Evolutionary conservation across 1,140 invertebrate species (phyloP), one percentile per base, ranked within the genome.

Genomic region (Latrodectus geometricus): DNA sequence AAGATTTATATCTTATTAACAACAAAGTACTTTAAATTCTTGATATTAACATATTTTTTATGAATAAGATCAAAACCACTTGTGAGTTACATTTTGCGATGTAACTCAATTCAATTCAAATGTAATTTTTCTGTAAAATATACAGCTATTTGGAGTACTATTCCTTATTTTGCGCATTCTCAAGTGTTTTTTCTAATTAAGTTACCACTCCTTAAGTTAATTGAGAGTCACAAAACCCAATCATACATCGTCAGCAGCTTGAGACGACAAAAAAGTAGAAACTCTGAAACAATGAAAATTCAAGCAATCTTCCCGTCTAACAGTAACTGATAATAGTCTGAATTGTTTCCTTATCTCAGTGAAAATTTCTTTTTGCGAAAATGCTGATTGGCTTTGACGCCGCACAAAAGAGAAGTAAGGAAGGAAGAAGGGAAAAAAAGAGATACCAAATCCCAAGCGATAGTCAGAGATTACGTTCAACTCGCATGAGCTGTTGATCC

Each of bases 341-440:
- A 79, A 68, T 79, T 66, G 56, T 68, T 50, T 66, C 77, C 77
- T 79, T 79, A 79, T 79, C 77, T 69, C 15, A 61, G 4, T 15
- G 20, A 65, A 65, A 50, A 23, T 65, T 79, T 79, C 69, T 48
- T 48, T 23, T 49, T 56, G 14, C 48, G 35, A 50, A 79, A 65
- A 50, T 69, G 61, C 77, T 69, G 77, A 66, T 66, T 76, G 74
- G 61, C 4, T 11, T 12, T 20, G 65, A 14, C 61, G n/a, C 61
- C 61, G 7, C 5, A 35, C 35, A 35, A 35, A 35, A 35, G 35
- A 35, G 35, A 35, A 35, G 35, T 35, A 65, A 65, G 65, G 56
- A 68, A 69, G 48, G 12, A 69, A 50, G 68, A 79, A 5, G 35
- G 35, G 35, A 5, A 79, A 79, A 35, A 79, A 48, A 15, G n/a